Percentiles rank a stretch among this genome's conserved stretches.
phyloP scores from a whole-genome alignment of 2,113 vertebrate genomes.

The Dryoscopus gambensis region DNA sequence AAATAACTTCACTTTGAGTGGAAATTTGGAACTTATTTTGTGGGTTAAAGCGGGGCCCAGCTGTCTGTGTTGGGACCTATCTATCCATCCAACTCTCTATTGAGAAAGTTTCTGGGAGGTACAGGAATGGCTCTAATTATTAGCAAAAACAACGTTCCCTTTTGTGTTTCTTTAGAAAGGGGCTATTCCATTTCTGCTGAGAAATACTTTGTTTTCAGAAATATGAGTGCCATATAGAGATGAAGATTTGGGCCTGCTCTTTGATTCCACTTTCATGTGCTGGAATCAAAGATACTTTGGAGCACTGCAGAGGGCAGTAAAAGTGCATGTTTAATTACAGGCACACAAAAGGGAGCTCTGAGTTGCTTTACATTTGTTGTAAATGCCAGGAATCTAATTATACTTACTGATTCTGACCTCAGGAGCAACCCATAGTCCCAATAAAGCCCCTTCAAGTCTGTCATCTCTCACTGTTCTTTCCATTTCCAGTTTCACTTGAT shows the following conservation, averaged over 20 bases:
- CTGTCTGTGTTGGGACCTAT: neutral
- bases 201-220: slow-evolving; percentile 27
- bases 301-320: slow-evolving; percentile 64
- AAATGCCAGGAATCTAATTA: slow-evolving; percentile 68
- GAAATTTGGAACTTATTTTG: neutral
- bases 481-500: slow-evolving; percentile 64
- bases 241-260: slow-evolving; percentile 49
- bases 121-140: neutral
- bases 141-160: neutral
- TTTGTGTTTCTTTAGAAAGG: slow-evolving; percentile 13
- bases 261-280: slow-evolving; percentile 61
- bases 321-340: slow-evolving; percentile 56
- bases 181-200: neutral
- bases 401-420: slow-evolving; percentile 65
- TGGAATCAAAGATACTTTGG: slow-evolving; percentile 76
- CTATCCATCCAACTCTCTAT: neutral
- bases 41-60: neutral
- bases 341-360: slow-evolving; percentile 35
- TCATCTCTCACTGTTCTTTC: slow-evolving; percentile 59
- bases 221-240: slow-evolving; percentile 14
- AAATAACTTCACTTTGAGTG: neutral
- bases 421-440: slow-evolving; percentile 53
- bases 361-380: slow-evolving; percentile 56
- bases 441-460: slow-evolving; percentile 54
- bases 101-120: slow-evolving; percentile 18